Evolutionary conservation across 2,888 invertebrate genomes (phyloP), one percentile per base, ranked within the genome.

Genomic region (Clanis bilineata): DNA sequence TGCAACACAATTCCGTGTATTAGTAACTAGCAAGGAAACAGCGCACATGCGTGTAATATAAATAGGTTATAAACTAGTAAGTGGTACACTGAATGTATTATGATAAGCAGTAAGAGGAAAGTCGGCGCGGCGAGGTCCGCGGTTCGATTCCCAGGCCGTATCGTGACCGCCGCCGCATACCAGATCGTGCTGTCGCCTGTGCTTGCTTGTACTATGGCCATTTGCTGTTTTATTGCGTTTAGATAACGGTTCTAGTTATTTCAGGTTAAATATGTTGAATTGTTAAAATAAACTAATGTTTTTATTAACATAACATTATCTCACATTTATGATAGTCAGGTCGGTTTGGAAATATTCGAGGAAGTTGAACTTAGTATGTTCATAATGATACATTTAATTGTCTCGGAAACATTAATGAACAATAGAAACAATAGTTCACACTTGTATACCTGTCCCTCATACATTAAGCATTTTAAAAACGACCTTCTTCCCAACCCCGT

Each of bases 121-220:
- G 25, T 21, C 22, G 22, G 44, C 7, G 25, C n/a, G n/a, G 51
- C 51, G 32, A 22, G 58, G 62, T 56, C 51, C n/a, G 56, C 57
- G 61, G 64, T 67, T 72, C 67, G 63, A 62, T 71, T 71, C 74
- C 64, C 64, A 67, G 61, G 28, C 71, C 69, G 68, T 67, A 45
- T 73, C 73, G 74, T 74, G 74, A 71, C 72, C 66, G 54, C 60
- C 60, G 54, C 62, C 67, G 70, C 72, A 72, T 74, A 67, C 73
- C 75, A 56, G 62, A 32, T 36, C 39, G 44, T 25, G 54, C 36
- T 6, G 58, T 51, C 32, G 56, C n/a, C 23, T 18, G 39, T 22
- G 18, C 25, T 21, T 9, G 18, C 21, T 21, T 25, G 15, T 25
- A 15, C 44, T 7, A 41, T 56, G 39, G 1, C 7, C 36, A 22